phyloP scores from a whole-genome alignment of 2,888 invertebrate species.

The Nemoura dubitans region DNA sequence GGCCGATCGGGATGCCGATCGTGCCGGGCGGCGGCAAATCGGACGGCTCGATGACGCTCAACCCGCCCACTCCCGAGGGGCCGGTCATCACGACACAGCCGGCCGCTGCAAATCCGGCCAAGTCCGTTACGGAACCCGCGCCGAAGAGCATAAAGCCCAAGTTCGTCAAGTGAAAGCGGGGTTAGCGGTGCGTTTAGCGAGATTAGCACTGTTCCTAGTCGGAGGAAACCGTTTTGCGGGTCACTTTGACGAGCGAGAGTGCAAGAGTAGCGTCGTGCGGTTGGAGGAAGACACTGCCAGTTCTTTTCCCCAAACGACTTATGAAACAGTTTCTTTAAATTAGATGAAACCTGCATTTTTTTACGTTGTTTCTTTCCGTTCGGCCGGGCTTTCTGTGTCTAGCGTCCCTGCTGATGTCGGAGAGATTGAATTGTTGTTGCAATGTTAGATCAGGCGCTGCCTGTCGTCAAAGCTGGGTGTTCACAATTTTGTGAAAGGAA shows the following conservation, averaged over 20 bases:
- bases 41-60: not conserved
- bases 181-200: not conserved
- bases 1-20: not conserved
- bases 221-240: not conserved
- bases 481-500: not conserved
- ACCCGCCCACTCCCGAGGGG: not conserved
- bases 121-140: not conserved
- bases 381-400: not conserved
- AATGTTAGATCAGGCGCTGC: not conserved
- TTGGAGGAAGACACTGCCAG: not conserved
- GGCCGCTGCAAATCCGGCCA: not conserved
- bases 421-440: not conserved
- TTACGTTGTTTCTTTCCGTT: not conserved
- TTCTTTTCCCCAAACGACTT: not conserved
- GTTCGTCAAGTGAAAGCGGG: not conserved
- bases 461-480: not conserved
- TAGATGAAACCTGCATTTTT: not conserved
- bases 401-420: not conserved
- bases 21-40: not conserved
- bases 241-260: not conserved
- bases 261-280: not conserved
- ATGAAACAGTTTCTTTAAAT: not conserved
- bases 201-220: not conserved
- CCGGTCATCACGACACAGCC: slow-evolving; percentile 15
- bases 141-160: not conserved